Conservation (phyloP, 2,797 vertebrate genomes). For the Podarcis siculus region DNA sequence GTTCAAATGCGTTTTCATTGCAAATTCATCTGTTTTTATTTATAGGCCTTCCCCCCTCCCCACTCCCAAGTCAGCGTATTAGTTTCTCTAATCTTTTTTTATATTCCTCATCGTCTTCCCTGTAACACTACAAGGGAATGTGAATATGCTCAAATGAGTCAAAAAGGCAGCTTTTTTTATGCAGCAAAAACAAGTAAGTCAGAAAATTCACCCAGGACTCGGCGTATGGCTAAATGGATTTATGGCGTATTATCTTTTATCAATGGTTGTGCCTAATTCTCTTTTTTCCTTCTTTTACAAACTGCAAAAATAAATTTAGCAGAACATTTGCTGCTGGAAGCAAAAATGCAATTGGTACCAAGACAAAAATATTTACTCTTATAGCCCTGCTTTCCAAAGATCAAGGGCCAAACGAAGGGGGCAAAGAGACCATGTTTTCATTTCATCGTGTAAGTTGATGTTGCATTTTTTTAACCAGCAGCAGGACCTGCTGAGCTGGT, state of each 20-base stretch:
- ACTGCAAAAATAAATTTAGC: neutral
- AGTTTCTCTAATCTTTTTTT: constrained; percentile 11
- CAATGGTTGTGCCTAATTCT: neutral
- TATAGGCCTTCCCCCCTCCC: neutral
- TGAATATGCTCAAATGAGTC: constrained; percentile 18
- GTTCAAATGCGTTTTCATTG: constrained; percentile 9
- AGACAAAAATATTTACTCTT: constrained; percentile 5
- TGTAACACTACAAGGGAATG: constrained; percentile 3
- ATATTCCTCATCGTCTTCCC: neutral
- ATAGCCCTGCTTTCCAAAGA: neutral
- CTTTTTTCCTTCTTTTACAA: neutral
- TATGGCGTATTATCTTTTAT: neutral
- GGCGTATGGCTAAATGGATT: neutral
- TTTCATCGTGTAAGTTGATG: too few relatives aligned
- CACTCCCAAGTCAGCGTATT: neutral
- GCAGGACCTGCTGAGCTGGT: too few relatives aligned
- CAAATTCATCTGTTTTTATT: constrained; percentile 31
- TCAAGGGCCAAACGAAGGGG: too few relatives aligned
- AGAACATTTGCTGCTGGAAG: neutral
- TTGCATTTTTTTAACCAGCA: too few relatives aligned
- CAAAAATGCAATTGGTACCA: neutral
- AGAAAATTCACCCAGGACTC: neutral
- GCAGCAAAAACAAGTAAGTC: neutral
- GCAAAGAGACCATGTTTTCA: too few relatives aligned
- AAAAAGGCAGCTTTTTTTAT: neutral